phyloP scores from a whole-genome alignment of 2,113 vertebrate genomes.

The Limanda limanda region DNA sequence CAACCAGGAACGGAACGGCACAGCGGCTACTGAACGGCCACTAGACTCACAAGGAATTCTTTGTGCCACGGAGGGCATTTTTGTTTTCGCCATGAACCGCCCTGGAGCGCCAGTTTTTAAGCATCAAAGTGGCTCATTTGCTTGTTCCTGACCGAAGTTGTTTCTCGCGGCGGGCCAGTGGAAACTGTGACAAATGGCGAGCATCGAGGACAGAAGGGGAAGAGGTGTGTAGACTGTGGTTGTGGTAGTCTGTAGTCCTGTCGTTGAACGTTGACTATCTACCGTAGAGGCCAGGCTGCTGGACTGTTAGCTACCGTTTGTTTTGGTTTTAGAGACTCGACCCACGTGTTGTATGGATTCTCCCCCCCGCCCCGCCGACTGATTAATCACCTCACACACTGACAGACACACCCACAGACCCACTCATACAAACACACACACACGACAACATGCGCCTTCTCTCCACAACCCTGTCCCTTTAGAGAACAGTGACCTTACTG shows the following conservation, averaged over 20 bases:
- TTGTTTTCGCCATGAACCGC: constrained; percentile 1
- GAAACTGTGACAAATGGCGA: constrained; percentile 49
- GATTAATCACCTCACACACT: constrained; percentile 50
- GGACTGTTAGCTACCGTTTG: constrained; percentile 67
- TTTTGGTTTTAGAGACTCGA: constrained; percentile 64
- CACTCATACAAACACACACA: constrained; percentile 41
- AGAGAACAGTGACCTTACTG: constrained; percentile 81
- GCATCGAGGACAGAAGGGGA: constrained; percentile 44
- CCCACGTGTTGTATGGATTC: constrained; percentile 47
- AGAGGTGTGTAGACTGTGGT: constrained; percentile 75
- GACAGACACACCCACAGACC: constrained; percentile 28
- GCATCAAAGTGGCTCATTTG: constrained; percentile 31
- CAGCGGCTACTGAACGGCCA: constrained; percentile 79
- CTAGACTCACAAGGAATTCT: constrained; percentile 59
- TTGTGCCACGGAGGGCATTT: constrained; percentile 46
- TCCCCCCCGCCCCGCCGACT: constrained; percentile 24
- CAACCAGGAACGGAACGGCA: constrained; percentile 87
- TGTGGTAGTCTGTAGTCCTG: constrained; percentile 75
- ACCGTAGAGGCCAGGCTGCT: constrained; percentile 72
- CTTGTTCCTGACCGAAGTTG: constrained; percentile 38
- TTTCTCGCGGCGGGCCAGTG: constrained; percentile 31
- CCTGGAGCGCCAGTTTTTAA: constrained; percentile 28
- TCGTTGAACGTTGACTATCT: constrained; percentile 71
- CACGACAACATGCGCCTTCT: constrained; percentile 76
- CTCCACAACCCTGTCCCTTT: constrained; percentile 70